These are phyloP conservation scores for Pyrrhia umbra DNA, from an alignment of 2,888 invertebrate genomes.

Conservation along the genomic window DNA sequence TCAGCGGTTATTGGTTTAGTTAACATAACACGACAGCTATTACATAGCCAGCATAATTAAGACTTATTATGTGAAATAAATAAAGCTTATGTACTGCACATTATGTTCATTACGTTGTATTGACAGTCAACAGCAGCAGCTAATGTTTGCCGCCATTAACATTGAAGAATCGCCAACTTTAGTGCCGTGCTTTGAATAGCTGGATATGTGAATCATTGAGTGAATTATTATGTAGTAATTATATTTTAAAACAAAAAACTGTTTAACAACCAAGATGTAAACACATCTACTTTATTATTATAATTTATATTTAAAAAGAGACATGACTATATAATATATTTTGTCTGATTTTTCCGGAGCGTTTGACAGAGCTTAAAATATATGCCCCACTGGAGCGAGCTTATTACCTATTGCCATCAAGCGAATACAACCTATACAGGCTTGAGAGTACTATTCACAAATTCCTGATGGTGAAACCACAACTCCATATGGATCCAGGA, in stretches of 20 bases:
- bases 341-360: too few species aligned
- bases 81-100: not conserved
- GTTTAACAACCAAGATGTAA: too few species aligned
- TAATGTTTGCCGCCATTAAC: slow-evolving; percentile 1
- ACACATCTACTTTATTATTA: too few species aligned
- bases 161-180: slow-evolving; percentile 26
- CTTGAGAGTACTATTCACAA: too few species aligned
- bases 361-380: too few species aligned
- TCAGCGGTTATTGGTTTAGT: not conserved
- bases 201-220: slow-evolving; percentile 19
- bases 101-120: not conserved
- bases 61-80: slow-evolving; percentile 1
- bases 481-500: too few species aligned
- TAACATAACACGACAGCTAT: not conserved
- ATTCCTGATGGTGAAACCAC: too few species aligned
- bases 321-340: too few species aligned
- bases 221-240: slow-evolving; percentile 3
- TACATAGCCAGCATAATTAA: not conserved
- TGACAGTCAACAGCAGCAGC: slow-evolving; percentile 3
- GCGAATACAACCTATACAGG: too few species aligned
- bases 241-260: slow-evolving; percentile 7
- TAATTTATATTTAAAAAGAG: too few species aligned
- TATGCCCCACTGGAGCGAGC: too few species aligned
- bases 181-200: slow-evolving; percentile 15
- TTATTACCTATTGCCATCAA: too few species aligned